Percentiles rank a stretch among this genome's conserved stretches.
phyloP scores from a whole-genome alignment of 2,888 invertebrate genomes.

The Scaptomyza tumidula region DNA sequence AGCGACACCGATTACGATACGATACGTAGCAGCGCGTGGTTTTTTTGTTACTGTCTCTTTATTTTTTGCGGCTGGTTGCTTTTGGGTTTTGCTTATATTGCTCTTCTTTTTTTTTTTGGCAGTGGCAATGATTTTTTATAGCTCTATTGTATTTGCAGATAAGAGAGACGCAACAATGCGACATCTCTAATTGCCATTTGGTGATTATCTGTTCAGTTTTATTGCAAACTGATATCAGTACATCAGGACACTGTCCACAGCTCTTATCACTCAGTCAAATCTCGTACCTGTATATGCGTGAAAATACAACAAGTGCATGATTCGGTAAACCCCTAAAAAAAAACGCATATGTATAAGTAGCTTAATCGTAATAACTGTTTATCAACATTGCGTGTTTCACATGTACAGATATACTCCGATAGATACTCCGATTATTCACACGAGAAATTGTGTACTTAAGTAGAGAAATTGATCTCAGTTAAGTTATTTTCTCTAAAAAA shows the following conservation, averaged over 20 bases:
- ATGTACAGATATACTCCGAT: too few relatives aligned
- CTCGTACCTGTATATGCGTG: conserved; percentile 4
- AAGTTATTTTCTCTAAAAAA: background rate
- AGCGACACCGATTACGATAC: conserved; percentile 46
- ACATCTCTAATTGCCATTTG: conserved; percentile 39
- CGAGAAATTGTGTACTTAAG: background rate
- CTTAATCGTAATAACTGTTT: background rate
- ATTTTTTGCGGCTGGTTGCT: conserved; percentile 1
- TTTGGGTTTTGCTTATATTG: conserved; percentile 1
- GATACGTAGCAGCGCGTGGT: conserved; percentile 35
- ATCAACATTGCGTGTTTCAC: background rate
- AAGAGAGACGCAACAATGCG: conserved; percentile 13
- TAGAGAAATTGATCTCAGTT: background rate
- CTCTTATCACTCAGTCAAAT: conserved; percentile 28
- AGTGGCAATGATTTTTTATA: conserved; percentile 47
- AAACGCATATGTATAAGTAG: background rate
- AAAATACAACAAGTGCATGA: conserved; percentile 6
- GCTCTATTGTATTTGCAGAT: conserved; percentile 47
- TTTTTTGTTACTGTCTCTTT: conserved; percentile 20
- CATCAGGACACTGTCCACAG: conserved; percentile 18
- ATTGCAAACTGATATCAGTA: background rate
- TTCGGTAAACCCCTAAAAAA: background rate
- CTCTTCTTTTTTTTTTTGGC: conserved; percentile 10
- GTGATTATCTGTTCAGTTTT: conserved; percentile 35
- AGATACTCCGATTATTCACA: conserved; percentile 4